Evolutionary conservation across 2,888 invertebrate species (phyloP).

Genomic region (Iselma pallidipennis): DNA sequence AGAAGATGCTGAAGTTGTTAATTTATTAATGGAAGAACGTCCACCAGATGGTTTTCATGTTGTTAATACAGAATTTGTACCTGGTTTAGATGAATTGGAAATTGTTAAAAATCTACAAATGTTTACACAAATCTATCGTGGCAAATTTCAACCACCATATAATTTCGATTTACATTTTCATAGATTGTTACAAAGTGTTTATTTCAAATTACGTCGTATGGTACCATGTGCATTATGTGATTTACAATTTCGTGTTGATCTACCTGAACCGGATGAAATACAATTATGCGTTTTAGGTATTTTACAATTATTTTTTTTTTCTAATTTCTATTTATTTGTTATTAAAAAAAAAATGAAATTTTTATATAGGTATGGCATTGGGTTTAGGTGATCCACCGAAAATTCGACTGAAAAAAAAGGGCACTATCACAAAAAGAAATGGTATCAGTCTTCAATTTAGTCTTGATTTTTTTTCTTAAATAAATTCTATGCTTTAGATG

Average conservation of each 20-base stretch:
- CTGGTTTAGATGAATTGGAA: conserved; percentile 70
- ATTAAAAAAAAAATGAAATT: background rate
- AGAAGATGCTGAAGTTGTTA: conserved; percentile 77
- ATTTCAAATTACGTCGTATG: conserved; percentile 87
- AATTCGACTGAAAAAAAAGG: conserved; percentile 57
- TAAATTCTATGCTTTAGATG: conserved; percentile 56
- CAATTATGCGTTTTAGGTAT: conserved; percentile 63
- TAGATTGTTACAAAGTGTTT: conserved; percentile 72
- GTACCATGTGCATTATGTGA: conserved; percentile 85
- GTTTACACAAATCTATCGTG: conserved; percentile 82
- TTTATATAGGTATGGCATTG: conserved; percentile 71
- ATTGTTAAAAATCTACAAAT: conserved; percentile 75
- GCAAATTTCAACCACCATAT: conserved; percentile 61
- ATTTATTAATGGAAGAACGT: conserved; percentile 72
- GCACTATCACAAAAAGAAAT: conserved; percentile 48
- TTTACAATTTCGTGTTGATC: conserved; percentile 78
- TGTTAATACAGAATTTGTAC: conserved; percentile 76
- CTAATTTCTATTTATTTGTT: conserved; percentile 1
- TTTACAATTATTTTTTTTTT: conserved; percentile 17
- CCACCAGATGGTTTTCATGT: conserved; percentile 79
- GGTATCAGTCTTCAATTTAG: conserved; percentile 33
- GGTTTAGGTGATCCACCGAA: conserved; percentile 68
- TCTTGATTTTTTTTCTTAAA: background rate
- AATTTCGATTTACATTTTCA: conserved; percentile 59
- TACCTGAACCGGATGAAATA: conserved; percentile 81